Percentiles rank a stretch among this genome's conserved stretches.
phyloP scores from a whole-genome alignment of 2,888 invertebrate genomes.

The Gastracanthus pulcherrimus region DNA sequence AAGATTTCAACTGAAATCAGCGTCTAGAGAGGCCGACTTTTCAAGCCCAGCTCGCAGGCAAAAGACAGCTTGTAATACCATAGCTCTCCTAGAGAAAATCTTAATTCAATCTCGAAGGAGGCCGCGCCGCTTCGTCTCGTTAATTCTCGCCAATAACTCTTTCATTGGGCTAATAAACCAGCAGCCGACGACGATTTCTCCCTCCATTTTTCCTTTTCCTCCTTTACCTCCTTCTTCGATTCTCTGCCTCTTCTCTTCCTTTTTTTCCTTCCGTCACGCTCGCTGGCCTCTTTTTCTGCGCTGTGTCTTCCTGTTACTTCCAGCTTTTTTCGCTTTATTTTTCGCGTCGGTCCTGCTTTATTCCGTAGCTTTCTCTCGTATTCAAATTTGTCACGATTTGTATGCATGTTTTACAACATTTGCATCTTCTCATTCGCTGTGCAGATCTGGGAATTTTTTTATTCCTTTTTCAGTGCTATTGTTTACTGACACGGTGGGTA shows the following conservation, averaged over 20 bases:
- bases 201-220: neutral
- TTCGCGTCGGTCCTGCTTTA: neutral
- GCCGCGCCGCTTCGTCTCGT: slow-evolving; percentile 24
- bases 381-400: slow-evolving; percentile 16
- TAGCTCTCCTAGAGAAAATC: slow-evolving; percentile 29
- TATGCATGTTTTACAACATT: slow-evolving; percentile 1
- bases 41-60: neutral
- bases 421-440: neutral
- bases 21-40: neutral
- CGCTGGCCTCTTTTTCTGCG: neutral
- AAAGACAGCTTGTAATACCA: slow-evolving; percentile 14
- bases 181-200: slow-evolving; percentile 34
- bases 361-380: neutral
- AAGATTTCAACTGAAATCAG: neutral
- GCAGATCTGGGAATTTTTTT: neutral
- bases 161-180: slow-evolving; percentile 55
- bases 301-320: no score
- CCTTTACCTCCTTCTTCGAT: slow-evolving; percentile 11
- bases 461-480: neutral
- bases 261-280: neutral
- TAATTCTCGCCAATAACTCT: slow-evolving; percentile 55
- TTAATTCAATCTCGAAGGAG: slow-evolving; percentile 53
- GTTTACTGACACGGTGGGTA: neutral
- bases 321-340: neutral
- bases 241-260: neutral